phyloP scores from a whole-genome alignment of 1,140 invertebrate species.

The Drosophila lacertosa region DNA sequence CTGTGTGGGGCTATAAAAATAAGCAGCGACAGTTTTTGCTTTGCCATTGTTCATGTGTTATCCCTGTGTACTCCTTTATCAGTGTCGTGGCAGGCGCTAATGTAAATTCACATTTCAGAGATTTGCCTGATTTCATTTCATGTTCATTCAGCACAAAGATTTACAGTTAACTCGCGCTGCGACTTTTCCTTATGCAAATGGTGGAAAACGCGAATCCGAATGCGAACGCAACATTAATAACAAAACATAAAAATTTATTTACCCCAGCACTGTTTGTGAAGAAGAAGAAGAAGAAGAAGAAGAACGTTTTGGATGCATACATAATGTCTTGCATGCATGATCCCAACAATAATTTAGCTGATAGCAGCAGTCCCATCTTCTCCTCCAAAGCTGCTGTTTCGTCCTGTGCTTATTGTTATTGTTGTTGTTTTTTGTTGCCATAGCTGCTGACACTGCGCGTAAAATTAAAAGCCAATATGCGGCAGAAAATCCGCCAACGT shows the following conservation, averaged over 20 bases:
- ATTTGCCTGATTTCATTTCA: slow-evolving; percentile 41
- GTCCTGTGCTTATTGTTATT: not conserved
- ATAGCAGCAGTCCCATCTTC: slow-evolving; percentile 25
- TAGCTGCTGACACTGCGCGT: slow-evolving; percentile 70
- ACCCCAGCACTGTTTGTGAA: too few relatives aligned
- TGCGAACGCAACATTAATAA: slow-evolving; percentile 46
- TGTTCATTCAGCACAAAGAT: slow-evolving; percentile 17
- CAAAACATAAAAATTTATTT: slow-evolving; percentile 46
- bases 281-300: too few relatives aligned
- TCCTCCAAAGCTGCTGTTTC: too few relatives aligned
- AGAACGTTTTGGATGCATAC: slow-evolving; percentile 13
- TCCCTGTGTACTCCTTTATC: slow-evolving; percentile 4
- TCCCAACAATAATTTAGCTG: slow-evolving; percentile 44
- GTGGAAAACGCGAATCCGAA: slow-evolving; percentile 1
- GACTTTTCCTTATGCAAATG: slow-evolving; percentile 28
- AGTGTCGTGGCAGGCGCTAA: slow-evolving; percentile 18
- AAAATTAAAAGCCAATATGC: slow-evolving; percentile 79
- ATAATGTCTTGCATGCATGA: slow-evolving; percentile 19
- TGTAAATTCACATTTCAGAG: slow-evolving; percentile 48
- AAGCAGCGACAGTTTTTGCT: slow-evolving; percentile 42
- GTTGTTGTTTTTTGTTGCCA: slow-evolving; percentile 12
- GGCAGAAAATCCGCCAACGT: slow-evolving; percentile 72
- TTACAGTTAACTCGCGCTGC: slow-evolving; percentile 23
- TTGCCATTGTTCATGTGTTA: slow-evolving; percentile 44
- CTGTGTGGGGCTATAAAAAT: slow-evolving; percentile 35